Evolutionary conservation across 1,140 invertebrate genomes (phyloP).

Genomic region (Papilio aristodemus): DNA sequence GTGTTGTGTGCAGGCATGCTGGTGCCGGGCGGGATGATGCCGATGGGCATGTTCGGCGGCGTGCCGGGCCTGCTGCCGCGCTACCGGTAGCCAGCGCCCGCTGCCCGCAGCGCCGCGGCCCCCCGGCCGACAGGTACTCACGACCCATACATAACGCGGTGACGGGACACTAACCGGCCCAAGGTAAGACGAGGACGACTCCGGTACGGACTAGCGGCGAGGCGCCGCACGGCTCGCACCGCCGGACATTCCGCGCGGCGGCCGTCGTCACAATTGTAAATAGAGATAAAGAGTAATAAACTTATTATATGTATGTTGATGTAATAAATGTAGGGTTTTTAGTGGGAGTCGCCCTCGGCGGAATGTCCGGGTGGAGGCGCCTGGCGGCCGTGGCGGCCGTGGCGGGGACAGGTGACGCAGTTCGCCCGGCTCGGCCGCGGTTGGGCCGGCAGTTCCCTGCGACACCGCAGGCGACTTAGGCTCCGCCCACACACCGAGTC

Average conservation of each 20-base stretch:
- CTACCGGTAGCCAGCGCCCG: conserved; percentile 59
- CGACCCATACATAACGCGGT: background rate
- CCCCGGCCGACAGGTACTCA: conserved; percentile 1
- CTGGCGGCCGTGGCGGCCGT: background rate
- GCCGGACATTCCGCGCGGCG: background rate
- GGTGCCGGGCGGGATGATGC: conserved; percentile 70
- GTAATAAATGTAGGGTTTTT: too few species aligned
- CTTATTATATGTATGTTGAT: too few species aligned
- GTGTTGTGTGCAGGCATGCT: conserved; percentile 68
- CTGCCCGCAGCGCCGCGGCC: conserved; percentile 32
- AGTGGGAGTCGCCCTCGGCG: background rate
- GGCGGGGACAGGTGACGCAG: conserved; percentile 55
- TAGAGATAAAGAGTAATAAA: background rate
- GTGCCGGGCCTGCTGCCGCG: conserved; percentile 66
- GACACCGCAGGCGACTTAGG: conserved; percentile 18
- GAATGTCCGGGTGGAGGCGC: conserved; percentile 23
- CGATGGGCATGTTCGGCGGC: conserved; percentile 70
- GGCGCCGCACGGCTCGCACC: background rate
- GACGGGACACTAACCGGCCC: conserved; percentile 2
- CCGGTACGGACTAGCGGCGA: too few species aligned
- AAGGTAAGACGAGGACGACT: background rate
- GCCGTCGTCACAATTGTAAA: background rate
- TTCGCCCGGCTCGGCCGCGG: conserved; percentile 49
- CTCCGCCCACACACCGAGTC: too few species aligned
- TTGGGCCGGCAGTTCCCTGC: conserved; percentile 74